These are phyloP conservation scores for Sandelia bainsii DNA, from an alignment of 2,797 vertebrate genomes.

Conservation along the genomic window DNA sequence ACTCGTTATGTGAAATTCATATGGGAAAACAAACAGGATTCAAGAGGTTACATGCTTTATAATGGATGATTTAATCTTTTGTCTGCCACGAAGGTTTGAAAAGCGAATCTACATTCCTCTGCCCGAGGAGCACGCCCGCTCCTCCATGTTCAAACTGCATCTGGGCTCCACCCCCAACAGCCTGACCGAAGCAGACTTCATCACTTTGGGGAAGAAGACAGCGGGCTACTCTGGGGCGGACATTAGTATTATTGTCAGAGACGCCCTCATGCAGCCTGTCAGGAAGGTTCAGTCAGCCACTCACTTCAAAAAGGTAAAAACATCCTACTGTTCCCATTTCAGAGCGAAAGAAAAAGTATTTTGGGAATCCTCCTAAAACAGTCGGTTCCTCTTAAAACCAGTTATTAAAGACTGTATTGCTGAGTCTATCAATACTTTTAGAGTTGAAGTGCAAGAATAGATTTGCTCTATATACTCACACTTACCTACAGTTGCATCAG, in stretches of 20 bases:
- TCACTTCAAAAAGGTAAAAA: conserved; percentile 92
- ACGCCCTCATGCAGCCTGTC: conserved; percentile 96
- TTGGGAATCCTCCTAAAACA: neutral
- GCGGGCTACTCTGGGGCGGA: conserved; percentile 95
- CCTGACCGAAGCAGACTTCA: conserved; percentile 87
- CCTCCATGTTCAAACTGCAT: conserved; percentile 92
- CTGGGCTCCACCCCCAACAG: conserved; percentile 89
- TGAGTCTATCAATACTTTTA: too few species aligned
- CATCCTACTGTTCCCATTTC: neutral
- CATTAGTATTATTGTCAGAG: conserved; percentile 92
- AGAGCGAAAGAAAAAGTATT: neutral
- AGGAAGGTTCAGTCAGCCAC: conserved; percentile 94
- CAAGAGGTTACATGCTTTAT: neutral
- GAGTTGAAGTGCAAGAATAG: too few species aligned
- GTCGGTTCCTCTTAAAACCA: too few species aligned
- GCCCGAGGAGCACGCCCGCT: conserved; percentile 85
- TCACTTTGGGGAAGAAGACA: conserved; percentile 88
- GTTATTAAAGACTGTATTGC: too few species aligned
- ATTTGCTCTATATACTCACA: too few species aligned
- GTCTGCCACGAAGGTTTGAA: conserved; percentile 88
- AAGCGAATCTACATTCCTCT: conserved; percentile 93
- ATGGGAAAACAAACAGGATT: too few species aligned
- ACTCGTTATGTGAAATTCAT: neutral
- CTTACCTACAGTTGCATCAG: too few species aligned
- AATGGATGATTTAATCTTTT: conserved; percentile 20